Evolutionary conservation across 1,140 invertebrate species (phyloP), one percentile per base, ranked within the genome.

Genomic region (Dufourea novaeangliae): DNA sequence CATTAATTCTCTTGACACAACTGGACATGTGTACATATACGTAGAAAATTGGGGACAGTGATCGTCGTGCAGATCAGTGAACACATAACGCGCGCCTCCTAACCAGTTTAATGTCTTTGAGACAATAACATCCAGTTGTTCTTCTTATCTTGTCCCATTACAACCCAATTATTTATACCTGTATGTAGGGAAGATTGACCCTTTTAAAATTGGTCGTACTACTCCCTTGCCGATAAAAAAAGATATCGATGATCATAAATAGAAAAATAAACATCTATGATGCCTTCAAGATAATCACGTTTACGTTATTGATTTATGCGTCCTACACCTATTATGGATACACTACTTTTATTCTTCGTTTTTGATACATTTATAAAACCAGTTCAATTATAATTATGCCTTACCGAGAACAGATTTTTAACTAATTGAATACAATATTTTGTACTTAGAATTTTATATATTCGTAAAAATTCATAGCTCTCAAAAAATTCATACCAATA

Each of bases 221-320:
- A 54, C 8, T 81, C 12, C 44, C 32, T 77, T n/a, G n/a, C n/a
- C 46, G 25, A 72, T 78, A 78, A 70, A 62, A 52, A 67, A 67
- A n/a, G 41, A 69, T 29, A 67, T 52, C 57, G 39, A 76, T 76
- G 63, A 61, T 67, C 34, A 57, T 32, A 52, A 52, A 68, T 71
- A 78, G 64, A n/a, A 81, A 67, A 80, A 83, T 83, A 83, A 83
- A 83, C n/a, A 62, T 68, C 63, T 82, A 82, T 39, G 29, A 76
- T 76, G 66, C 39, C 73, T 69, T 76, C 39, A 61, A 69, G 22
- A 25, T 17, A 32, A 57, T 46, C 22, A 56, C 22, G 67, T 73
- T 78, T 59, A 69, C 12, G 62, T 57, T 68, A 74, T 73, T 67
- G 52, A 69, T 69, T 39, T 76, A 68, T 32, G 20, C 22, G 27